Evolutionary conservation across 2,797 vertebrate genomes (phyloP).

Genomic region (Halcyon leucocephala): DNA sequence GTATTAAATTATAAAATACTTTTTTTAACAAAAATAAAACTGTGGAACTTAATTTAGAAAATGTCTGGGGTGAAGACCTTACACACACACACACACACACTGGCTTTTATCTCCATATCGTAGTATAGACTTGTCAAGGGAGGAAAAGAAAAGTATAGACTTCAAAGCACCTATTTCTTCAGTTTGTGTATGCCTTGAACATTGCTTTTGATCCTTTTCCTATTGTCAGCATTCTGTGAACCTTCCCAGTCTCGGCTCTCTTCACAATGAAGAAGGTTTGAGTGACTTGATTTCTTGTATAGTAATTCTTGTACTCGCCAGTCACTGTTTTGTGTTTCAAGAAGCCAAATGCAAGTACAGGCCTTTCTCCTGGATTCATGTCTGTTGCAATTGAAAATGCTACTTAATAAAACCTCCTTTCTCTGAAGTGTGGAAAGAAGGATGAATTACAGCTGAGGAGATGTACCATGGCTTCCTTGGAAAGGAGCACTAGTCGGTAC

Average conservation of each 20-base stretch:
- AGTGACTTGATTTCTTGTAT: neutral
- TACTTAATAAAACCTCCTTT: conserved; percentile 48
- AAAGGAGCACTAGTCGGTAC: neutral
- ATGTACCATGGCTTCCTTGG: neutral
- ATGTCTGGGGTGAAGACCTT: neutral
- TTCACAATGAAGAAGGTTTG: conserved; percentile 3
- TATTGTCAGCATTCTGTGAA: conserved; percentile 1
- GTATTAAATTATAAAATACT: conserved; percentile 22
- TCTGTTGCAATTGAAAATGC: neutral
- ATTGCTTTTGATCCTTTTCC: conserved; percentile 46
- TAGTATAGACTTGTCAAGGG: neutral
- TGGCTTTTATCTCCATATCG: conserved; percentile 11
- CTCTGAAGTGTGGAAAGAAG: conserved; percentile 4
- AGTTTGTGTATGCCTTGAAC: conserved; percentile 36
- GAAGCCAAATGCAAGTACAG: neutral
- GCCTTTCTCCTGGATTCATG: neutral
- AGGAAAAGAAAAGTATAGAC: neutral
- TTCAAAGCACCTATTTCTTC: conserved; percentile 11
- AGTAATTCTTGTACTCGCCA: neutral
- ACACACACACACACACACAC: neutral
- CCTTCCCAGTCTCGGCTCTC: neutral
- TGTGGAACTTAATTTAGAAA: conserved; percentile 19
- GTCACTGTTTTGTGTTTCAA: neutral
- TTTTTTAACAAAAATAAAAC: conserved; percentile 30
- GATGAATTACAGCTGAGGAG: conserved; percentile 28